phyloP scores from a whole-genome alignment of 2,888 invertebrate genomes.

The Oscheius myriophilus region DNA sequence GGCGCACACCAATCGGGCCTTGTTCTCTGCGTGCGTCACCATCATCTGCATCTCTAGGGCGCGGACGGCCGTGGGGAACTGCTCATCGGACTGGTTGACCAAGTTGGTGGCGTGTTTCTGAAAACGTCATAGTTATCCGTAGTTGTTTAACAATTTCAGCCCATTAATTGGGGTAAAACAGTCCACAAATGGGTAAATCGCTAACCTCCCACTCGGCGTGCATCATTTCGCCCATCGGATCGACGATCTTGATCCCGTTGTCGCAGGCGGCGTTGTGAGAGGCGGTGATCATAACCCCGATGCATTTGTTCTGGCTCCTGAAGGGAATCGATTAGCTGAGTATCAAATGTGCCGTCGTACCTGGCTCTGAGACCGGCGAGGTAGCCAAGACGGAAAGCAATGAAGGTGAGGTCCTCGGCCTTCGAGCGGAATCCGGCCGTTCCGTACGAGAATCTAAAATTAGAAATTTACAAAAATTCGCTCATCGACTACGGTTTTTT shows the following conservation, averaged over 20 bases:
- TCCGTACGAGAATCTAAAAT: constrained; percentile 44
- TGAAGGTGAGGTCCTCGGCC: constrained; percentile 81
- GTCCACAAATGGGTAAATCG: not conserved
- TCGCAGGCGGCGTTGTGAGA: constrained; percentile 85
- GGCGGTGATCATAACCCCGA: constrained; percentile 99
- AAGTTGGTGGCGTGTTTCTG: constrained; percentile 52
- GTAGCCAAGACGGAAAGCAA: constrained; percentile 92
- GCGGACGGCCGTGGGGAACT: constrained; percentile 43
- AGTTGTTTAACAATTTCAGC: no score
- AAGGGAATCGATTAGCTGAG: not conserved
- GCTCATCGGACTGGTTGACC: constrained; percentile 52
- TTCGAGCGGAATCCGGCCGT: constrained; percentile 64
- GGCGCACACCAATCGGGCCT: constrained; percentile 45
- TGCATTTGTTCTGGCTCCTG: constrained; percentile 73
- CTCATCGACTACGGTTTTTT: no score
- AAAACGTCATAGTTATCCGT: no score
- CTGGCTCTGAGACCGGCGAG: constrained; percentile 86
- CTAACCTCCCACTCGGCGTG: constrained; percentile 88
- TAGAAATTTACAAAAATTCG: no score
- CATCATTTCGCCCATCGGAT: constrained; percentile 96
- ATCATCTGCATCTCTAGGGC: constrained; percentile 39
- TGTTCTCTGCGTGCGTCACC: constrained; percentile 1
- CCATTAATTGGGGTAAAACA: not conserved
- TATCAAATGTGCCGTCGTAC: constrained; percentile 4
- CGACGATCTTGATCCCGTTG: constrained; percentile 82